Evolutionary conservation across 1,140 invertebrate species (phyloP), one percentile per base, ranked within the genome.

Genomic region (Drosophila persimilis): DNA sequence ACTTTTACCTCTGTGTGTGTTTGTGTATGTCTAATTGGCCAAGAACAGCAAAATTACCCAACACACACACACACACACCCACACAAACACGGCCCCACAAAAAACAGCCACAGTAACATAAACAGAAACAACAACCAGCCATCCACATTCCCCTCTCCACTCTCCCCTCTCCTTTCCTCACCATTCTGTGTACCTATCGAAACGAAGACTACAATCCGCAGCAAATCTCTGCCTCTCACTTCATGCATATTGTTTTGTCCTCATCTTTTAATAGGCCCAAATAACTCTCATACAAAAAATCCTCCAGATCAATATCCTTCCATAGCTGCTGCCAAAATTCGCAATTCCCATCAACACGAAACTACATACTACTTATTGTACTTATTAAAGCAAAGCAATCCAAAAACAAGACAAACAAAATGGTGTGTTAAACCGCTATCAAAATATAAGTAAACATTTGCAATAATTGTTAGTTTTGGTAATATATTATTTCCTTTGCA

Each of bases 371-470:
- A 52, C 58, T 66, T 70, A 62, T 77, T 26, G 4, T 26, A 26
- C 24, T 26, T 50, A 67, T 47, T 55, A 50, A 67, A 45, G 48
- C 58, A 62, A 69, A 55, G 65, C 65, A 67, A 69, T 55, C 31
- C 22, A 62, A 73, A 73, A 29, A 15, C 29, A 52, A 60, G 48
- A 44, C 46, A 60, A 73, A 57, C 48, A 51, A 73, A 86, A 88
- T 86, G 83, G 83, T 86, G 83, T 88, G 83, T 86, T 74, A 78
- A 75, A 73, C 74, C 78, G 80, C 80, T 83, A 74, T 73, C 56
- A 71, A 70, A 47, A 57, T 45, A 44, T 4, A 41, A 50, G 41
- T 35, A 46, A 47, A 63, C 24, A 74, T 56, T 57, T 64, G 50
- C 22, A 29, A 20, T 46, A 45, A 35, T 24, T 39, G 35, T 58